A percentile compares a stretch with the other conserved stretches of the same genome.
Conservation (phyloP, 1,140 invertebrate species). For the Asobara japonica region DNA sequence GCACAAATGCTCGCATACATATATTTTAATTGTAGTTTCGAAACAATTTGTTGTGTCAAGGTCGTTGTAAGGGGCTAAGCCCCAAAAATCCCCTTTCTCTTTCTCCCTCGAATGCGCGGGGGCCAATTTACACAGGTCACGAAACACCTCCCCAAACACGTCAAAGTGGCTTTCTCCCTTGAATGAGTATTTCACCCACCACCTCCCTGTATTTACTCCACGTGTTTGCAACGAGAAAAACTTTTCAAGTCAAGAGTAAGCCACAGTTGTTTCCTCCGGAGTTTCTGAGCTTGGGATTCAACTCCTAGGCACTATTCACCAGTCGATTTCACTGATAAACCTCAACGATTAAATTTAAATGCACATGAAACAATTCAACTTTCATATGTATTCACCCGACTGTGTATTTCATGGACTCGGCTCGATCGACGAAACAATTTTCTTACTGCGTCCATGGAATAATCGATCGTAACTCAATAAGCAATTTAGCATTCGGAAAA, state of each 20-base stretch:
- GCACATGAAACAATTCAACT: slow-evolving; percentile 12
- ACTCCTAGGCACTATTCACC: neutral
- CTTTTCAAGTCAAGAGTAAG: slow-evolving; percentile 34
- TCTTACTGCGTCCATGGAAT: slow-evolving; percentile 1
- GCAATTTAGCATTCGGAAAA: no score
- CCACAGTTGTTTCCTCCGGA: slow-evolving; percentile 4
- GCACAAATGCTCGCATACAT: slow-evolving; percentile 40
- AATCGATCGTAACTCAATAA: slow-evolving; percentile 7
- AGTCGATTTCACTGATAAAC: slow-evolving; percentile 8
- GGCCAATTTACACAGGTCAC: slow-evolving; percentile 58
- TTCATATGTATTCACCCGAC: neutral
- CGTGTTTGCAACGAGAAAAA: slow-evolving; percentile 12
- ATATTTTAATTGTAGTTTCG: slow-evolving; percentile 65
- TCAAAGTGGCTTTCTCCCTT: neutral
- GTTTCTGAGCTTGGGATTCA: neutral
- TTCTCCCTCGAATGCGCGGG: neutral
- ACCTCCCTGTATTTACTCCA: neutral
- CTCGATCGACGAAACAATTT: slow-evolving; percentile 19
- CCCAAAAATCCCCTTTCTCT: slow-evolving; percentile 38
- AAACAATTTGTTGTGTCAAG: slow-evolving; percentile 67
- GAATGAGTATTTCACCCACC: neutral
- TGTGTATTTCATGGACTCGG: neutral
- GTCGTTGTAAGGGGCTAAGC: slow-evolving; percentile 44
- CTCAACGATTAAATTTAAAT: slow-evolving; percentile 11
- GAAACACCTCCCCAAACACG: slow-evolving; percentile 54